Evolutionary conservation across 2,888 invertebrate genomes (phyloP), one percentile per base, ranked within the genome.

Genomic region (Drosophila anceps): DNA sequence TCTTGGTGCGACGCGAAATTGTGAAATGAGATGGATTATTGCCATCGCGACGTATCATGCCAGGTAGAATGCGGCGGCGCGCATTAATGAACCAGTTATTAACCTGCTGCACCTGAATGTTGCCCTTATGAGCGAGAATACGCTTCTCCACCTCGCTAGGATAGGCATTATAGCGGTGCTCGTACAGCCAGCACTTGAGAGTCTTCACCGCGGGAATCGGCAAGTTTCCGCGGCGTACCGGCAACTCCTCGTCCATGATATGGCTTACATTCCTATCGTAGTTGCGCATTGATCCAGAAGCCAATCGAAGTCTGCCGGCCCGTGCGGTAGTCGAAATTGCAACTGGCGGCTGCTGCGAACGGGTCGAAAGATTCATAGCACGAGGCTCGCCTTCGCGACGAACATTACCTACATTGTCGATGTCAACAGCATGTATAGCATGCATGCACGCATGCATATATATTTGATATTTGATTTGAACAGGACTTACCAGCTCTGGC

Each of bases 81-180:
- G 98, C 98, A 93, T 98, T 98, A 82, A 98, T 98, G 93, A 98
- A 98, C 98, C 98, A 98, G 93, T 98, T 98, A 94, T 98, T 98
- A 59, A 98, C 95, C 95, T 98, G 97, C 51, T 98, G 93, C 8
- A 98, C 96, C 0, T 97, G 97, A 60, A 97, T 94, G 92, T 96
- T 96, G 0, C 98, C 97, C 90, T 97, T 96, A 91, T 96, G 95
- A 59, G 98, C 96, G 50, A 98, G 94, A 1, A 96, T 95, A 27
- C 96, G 94, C 91, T 98, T 98, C 93, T 98, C 98, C 35, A 96
- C 96, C 91, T 98, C 98, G 89, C 96, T 97, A 0, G 98, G 98
- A 92, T 98, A 98, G 1, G 98, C 98, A 92, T 98, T 98, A 7
- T 59, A 59, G 29, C 59, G 59, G 7, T 48, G 48, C 20, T 59